These are phyloP conservation scores for Heliconius sara DNA, from an alignment of 2,888 invertebrate genomes.

Conservation along the genomic window DNA sequence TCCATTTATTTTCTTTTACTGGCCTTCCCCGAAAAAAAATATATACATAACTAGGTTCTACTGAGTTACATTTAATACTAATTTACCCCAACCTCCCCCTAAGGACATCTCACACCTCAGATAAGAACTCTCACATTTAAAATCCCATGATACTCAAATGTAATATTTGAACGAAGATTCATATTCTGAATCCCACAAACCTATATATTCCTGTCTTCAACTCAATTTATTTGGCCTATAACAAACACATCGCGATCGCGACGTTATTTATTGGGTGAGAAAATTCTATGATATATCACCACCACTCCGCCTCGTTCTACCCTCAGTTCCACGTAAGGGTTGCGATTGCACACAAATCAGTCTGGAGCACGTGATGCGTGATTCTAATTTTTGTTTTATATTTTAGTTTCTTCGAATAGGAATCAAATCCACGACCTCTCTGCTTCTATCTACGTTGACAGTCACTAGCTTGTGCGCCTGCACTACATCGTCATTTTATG, in stretches of 20 bases:
- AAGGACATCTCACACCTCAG: neutral
- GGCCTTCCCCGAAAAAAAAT: neutral
- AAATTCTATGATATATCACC: conserved; percentile 57
- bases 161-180: conserved; percentile 23
- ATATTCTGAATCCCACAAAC: conserved; percentile 46
- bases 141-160: conserved; percentile 14
- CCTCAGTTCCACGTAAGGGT: conserved; percentile 49
- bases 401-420: neutral
- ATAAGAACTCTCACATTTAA: conserved; percentile 1
- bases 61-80: neutral
- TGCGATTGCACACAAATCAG: conserved; percentile 50
- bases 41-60: neutral
- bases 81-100: neutral
- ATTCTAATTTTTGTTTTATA: conserved; percentile 36
- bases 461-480: too few species aligned
- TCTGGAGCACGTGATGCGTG: conserved; percentile 42
- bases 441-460: too few species aligned
- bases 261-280: conserved; percentile 48
- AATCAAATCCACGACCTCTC: too few species aligned
- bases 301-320: conserved; percentile 49
- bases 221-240: conserved; percentile 73
- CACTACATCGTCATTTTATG: too few species aligned
- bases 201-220: conserved; percentile 65
- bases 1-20: neutral
- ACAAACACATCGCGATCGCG: conserved; percentile 48